phyloP scores from a whole-genome alignment of 2,113 vertebrate species.

The Prolemur simus region DNA sequence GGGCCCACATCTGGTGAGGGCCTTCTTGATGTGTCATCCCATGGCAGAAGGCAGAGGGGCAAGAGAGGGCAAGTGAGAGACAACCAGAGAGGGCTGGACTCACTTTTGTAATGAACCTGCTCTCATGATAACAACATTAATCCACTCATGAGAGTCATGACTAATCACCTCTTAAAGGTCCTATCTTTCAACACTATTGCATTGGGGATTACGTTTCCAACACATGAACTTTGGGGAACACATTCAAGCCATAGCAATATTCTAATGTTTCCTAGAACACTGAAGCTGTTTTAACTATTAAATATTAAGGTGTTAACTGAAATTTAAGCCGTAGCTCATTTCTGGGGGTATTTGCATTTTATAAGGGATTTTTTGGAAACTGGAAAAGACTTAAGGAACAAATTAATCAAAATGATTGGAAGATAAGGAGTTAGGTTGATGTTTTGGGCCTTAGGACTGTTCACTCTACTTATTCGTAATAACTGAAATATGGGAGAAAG shows the following conservation, averaged over 20 bases:
- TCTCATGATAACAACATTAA: neutral
- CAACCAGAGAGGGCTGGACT: neutral
- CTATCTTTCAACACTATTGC: neutral
- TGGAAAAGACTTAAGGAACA: neutral
- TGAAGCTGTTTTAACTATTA: conserved; percentile 28
- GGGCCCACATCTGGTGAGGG: neutral
- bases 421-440: neutral
- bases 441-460: neutral
- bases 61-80: neutral
- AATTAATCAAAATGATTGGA: conserved; percentile 5
- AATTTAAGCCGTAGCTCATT: conserved; percentile 31
- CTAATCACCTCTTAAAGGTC: neutral
- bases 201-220: neutral
- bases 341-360: neutral
- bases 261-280: neutral
- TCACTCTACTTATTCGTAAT: neutral
- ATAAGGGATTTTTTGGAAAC: conserved; percentile 2
- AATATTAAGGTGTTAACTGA: neutral
- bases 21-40: neutral
- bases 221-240: neutral
- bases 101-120: neutral
- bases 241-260: neutral
- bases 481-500: neutral
- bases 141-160: neutral
- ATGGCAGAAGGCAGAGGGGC: neutral